Base-by-base conservation (phyloP, 2,113 vertebrate species). In the Callorhinus ursinus region DNA sequence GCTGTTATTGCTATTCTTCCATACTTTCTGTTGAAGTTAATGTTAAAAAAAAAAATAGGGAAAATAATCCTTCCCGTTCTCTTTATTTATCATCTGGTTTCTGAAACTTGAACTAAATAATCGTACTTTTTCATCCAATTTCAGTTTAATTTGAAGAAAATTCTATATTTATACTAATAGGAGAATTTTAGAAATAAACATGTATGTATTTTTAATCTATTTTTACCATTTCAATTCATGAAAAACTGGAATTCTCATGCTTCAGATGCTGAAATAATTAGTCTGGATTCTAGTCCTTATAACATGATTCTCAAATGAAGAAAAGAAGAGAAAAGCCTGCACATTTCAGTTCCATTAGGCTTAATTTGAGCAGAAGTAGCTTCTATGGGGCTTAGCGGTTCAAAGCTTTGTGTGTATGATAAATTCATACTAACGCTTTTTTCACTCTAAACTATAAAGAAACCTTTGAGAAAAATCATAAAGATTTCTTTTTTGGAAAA, bases 401-500 rank as follows among this genome's bases (percentile, higher is more conserved):
- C 53, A 85, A 81, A 98, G 97, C 89, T 92, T 55, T 97, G 15
- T 55, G 90, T 97, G 69, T 95, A 96, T 97, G 96, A 97, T 97
- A 85, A 74, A 72, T 83, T 96, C 91, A 92, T 93, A 93, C 95
- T 57, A 93, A 97, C 93, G 94, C 95, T 95, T 97, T 98, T 92
- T 90, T 96, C 74, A 15, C 95, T 82, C 94, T 96, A 39, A 97
- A 92, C 53, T 2, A 51, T 67, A 61, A 96, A 98, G 96, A 97
- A 98, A 95, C 33, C 89, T 97, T 97, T 51, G 15, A 39, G n/a
- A 77, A 82, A 83, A 93, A 19, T 94, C 90, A 65, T 49, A 42
- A 12, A 55, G 31, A 95, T 95, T 97, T 98, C 94, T 97, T 97
- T 96, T 96, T 39, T 53, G 59, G 89, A 97, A 98, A 92, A 97